These are phyloP conservation scores for Apodemia mormo DNA, from an alignment of 2,888 invertebrate genomes.

Conservation along the genomic window DNA sequence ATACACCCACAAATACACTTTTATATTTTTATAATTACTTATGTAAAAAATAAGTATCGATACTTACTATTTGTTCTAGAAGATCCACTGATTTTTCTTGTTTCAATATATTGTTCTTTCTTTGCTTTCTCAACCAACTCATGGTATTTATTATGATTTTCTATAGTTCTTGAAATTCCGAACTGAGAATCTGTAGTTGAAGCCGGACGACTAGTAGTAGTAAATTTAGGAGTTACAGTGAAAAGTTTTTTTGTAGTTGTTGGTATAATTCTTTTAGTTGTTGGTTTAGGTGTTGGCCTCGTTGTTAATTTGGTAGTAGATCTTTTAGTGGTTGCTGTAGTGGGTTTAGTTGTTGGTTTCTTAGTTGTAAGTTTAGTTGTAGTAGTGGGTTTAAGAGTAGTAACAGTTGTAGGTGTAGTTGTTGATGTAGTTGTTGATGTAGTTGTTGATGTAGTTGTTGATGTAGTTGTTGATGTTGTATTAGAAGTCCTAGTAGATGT, in stretches of 20 bases:
- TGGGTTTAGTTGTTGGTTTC: conserved; percentile 27
- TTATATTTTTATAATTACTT: no score
- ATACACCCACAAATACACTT: no score
- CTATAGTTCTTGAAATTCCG: conserved; percentile 34
- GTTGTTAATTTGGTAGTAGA: conserved; percentile 32
- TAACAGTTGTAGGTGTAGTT: conserved; percentile 37
- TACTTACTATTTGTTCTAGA: conserved; percentile 30
- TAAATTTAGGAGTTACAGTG: conserved; percentile 22
- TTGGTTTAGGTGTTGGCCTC: conserved; percentile 20
- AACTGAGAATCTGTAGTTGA: conserved; percentile 30
- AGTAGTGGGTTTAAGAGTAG: conserved; percentile 31
- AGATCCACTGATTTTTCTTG: conserved; percentile 22
- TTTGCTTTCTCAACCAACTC: conserved; percentile 37
- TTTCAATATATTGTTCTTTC: conserved; percentile 37
- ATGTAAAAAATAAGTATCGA: background rate
- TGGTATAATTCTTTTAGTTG: conserved; percentile 19
- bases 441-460: no score
- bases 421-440: no score
- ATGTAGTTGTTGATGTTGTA: conserved; percentile 30
- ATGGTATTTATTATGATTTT: conserved; percentile 36
- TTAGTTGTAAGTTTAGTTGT: conserved; percentile 28
- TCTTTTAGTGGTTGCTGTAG: conserved; percentile 22
- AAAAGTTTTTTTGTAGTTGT: conserved; percentile 24
- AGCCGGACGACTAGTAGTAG: conserved; percentile 20
- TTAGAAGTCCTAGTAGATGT: conserved; percentile 28